Conservation (phyloP, 2,113 vertebrate species). For the Axis porcinus region DNA sequence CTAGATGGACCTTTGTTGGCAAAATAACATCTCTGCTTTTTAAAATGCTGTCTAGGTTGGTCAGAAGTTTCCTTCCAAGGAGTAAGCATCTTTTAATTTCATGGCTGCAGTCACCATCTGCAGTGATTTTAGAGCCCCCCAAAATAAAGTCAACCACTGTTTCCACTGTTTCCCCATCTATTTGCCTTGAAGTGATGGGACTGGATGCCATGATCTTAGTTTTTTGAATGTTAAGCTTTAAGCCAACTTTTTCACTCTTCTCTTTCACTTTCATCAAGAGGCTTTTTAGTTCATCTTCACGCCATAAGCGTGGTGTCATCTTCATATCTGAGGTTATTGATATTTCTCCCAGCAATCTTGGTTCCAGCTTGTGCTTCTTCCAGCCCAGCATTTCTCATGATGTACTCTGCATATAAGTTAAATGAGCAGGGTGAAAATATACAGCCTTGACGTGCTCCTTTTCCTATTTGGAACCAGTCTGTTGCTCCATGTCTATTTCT, state of each 20-base stretch:
- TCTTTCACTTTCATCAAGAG: not conserved
- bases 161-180: not conserved
- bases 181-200: not conserved
- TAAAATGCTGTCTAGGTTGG: not conserved
- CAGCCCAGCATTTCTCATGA: not conserved
- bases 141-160: not conserved
- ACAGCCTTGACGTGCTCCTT: rapidly evolving
- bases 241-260: not conserved
- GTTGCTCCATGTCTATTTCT: not conserved
- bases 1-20: rapidly evolving
- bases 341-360: not conserved
- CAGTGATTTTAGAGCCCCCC: not conserved
- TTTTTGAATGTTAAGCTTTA: not conserved
- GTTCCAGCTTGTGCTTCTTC: not conserved
- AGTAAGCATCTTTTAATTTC: not conserved
- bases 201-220: not conserved
- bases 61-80: not conserved
- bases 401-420: not conserved
- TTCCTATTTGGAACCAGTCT: not conserved
- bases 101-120: not conserved
- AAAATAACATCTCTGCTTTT: not conserved
- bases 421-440: not conserved
- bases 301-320: not conserved
- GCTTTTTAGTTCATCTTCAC: not conserved
- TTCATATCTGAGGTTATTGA: not conserved